Base-by-base conservation (phyloP, 2,888 invertebrate species). In the Charanyca ferruginea region DNA sequence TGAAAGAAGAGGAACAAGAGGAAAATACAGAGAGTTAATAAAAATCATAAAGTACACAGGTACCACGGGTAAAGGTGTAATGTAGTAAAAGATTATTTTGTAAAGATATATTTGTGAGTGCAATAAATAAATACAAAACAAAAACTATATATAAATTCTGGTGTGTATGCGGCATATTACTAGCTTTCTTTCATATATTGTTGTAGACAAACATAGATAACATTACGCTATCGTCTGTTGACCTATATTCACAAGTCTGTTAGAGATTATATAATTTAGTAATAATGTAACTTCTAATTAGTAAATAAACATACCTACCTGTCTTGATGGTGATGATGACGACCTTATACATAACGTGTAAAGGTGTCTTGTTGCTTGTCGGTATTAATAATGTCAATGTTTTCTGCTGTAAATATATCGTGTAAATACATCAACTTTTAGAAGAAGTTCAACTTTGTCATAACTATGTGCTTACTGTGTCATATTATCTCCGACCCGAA, bases 1-100 rank as follows among this genome's bases (percentile, higher is more conserved):
- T 91, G 0, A 62, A 83, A 51, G 49, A 62, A 25, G 77, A 86
- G 9, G 77, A 73, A 45, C 49, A 57, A 4, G 71, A 80, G 11
- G 69, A 73, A 60, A 69, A 28, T 48, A n/a, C n/a, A 28, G 32
- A 73, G 4, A 51, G 58, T 32, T 57, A 63, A 45, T 32, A 6
- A 42, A 49, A 52, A 44, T 20, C 18, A 18, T 55, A 59, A 42
- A n/a, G n/a, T n/a, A n/a, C n/a, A n/a, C n/a, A n/a, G n/a, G 28
- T 22, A 66, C 11, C 16, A 38, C 1, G 38, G 42, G 32, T 8
- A n/a, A 35, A 65, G 22, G 52, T 64, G 41, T 8, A 35, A 53
- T 73, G 7, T 32, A 69, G 4, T 49, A 28, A 73, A 57, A 73
- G 3, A 68, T 22, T n/a, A 13, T 25, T 53, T 32, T 23, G 47